phyloP scores from a whole-genome alignment of 2,113 vertebrate species.

The Nothobranchius furzeri region DNA sequence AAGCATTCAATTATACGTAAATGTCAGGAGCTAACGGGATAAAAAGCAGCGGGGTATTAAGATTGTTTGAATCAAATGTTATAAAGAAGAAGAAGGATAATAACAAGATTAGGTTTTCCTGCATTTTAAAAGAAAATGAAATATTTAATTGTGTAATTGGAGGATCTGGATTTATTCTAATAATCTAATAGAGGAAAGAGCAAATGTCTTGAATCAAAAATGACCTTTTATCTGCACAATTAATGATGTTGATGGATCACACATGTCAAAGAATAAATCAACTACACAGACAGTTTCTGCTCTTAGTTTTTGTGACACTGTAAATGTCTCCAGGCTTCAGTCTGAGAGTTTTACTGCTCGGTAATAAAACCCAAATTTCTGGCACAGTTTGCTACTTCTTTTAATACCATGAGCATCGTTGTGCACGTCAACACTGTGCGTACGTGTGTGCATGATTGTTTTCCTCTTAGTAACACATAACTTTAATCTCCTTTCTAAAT shows the following conservation, averaged over 20 bases:
- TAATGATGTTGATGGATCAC: neutral
- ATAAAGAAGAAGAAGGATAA: conserved; percentile 22
- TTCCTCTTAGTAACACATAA: conserved; percentile 3
- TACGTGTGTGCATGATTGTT: neutral
- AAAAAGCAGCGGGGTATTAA: conserved; percentile 18
- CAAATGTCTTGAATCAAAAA: neutral
- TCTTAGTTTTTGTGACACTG: neutral
- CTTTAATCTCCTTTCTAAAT: conserved; percentile 28
- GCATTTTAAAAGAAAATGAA: conserved; percentile 17
- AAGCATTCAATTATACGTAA: conserved; percentile 31
- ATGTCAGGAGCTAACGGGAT: conserved; percentile 47
- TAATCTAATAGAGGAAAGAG: conserved; percentile 16
- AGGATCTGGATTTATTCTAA: conserved; percentile 33
- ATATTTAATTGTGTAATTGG: conserved; percentile 31
- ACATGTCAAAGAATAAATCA: neutral
- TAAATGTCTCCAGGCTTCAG: conserved; percentile 1
- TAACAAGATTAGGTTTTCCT: conserved; percentile 8
- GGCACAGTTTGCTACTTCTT: conserved; percentile 2
- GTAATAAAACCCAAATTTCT: neutral
- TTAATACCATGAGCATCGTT: neutral
- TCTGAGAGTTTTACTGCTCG: neutral
- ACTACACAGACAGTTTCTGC: neutral
- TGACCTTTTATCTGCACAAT: conserved; percentile 5
- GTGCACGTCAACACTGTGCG: neutral
- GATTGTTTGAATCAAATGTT: conserved; percentile 24